phyloP scores from a whole-genome alignment of 2,888 invertebrate genomes.

The Biston betularia region DNA sequence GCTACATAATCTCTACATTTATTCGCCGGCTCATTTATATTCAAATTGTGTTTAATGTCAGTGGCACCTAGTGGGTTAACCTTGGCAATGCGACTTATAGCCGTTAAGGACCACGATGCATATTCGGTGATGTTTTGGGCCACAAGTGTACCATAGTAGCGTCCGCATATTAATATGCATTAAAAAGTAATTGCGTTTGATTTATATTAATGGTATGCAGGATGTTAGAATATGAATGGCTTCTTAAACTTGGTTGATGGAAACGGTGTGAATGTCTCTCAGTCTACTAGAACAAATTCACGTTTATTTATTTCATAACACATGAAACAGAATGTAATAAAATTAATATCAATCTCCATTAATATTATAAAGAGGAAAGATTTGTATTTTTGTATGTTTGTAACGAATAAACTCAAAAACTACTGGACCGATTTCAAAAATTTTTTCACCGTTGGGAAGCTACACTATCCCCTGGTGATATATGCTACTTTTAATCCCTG shows the following conservation, averaged over 20 bases:
- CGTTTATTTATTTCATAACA: too few relatives aligned
- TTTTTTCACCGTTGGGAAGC: too few relatives aligned
- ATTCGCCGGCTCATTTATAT: slow-evolving; percentile 28
- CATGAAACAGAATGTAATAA: too few relatives aligned
- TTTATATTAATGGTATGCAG: background rate
- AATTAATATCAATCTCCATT: too few relatives aligned
- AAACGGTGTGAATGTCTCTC: background rate
- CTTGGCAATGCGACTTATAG: slow-evolving; percentile 15
- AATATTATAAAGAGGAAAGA: too few relatives aligned
- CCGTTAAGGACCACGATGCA: slow-evolving; percentile 6
- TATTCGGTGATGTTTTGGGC: background rate
- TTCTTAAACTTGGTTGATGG: background rate
- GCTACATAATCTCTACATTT: slow-evolving; percentile 11
- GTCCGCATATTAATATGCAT: slow-evolving; percentile 7
- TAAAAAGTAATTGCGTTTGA: slow-evolving; percentile 5
- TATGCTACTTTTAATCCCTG: too few relatives aligned
- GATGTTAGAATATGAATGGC: slow-evolving; percentile 1
- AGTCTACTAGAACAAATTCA: too few relatives aligned
- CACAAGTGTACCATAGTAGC: background rate
- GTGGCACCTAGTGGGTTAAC: slow-evolving; percentile 28
- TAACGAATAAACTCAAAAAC: too few relatives aligned
- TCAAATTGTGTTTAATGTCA: slow-evolving; percentile 30
- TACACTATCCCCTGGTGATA: too few relatives aligned
- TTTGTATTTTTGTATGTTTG: too few relatives aligned
- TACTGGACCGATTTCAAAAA: too few relatives aligned